A percentile compares a stretch with the other conserved stretches of the same genome.
These are phyloP conservation scores for Salvelinus fontinalis DNA, from an alignment of 2,113 vertebrate species.

Conservation along the genomic window DNA sequence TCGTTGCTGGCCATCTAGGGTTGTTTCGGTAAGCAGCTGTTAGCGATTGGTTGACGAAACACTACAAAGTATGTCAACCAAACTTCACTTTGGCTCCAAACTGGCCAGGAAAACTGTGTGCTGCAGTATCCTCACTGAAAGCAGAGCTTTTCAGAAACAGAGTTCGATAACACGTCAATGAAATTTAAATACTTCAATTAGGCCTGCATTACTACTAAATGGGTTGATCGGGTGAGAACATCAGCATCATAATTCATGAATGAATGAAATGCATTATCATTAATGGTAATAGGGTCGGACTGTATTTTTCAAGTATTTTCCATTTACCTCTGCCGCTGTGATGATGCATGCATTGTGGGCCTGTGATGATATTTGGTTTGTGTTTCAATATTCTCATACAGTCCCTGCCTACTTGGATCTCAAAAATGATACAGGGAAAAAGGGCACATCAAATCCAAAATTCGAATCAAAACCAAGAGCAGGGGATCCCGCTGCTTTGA, in stretches of 20 bases:
- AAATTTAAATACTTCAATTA: not conserved
- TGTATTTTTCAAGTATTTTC: too few species aligned
- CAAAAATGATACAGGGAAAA: too few species aligned
- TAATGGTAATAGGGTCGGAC: too few species aligned
- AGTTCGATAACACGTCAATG: not conserved
- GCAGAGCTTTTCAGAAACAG: not conserved
- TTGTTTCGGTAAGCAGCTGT: conserved; percentile 19
- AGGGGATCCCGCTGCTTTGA: not conserved
- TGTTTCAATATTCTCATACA: conserved; percentile 23
- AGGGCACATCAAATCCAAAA: too few species aligned
- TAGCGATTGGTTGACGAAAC: not conserved
- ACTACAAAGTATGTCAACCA: not conserved
- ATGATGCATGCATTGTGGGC: not conserved
- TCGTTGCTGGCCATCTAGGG: conserved; percentile 24
- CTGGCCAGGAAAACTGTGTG: not conserved
- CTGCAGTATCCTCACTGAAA: not conserved
- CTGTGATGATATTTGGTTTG: not conserved
- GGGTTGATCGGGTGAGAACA: not conserved
- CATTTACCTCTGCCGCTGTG: too few species aligned
- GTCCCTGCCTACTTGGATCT: not conserved
- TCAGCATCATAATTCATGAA: too few species aligned
- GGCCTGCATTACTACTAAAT: not conserved
- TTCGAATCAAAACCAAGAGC: too few species aligned
- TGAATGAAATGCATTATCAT: too few species aligned
- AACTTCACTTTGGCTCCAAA: conserved; percentile 17